These are phyloP conservation scores for Drosophila austrosaltans DNA, from an alignment of 2,888 invertebrate genomes.

Conservation along the genomic window DNA sequence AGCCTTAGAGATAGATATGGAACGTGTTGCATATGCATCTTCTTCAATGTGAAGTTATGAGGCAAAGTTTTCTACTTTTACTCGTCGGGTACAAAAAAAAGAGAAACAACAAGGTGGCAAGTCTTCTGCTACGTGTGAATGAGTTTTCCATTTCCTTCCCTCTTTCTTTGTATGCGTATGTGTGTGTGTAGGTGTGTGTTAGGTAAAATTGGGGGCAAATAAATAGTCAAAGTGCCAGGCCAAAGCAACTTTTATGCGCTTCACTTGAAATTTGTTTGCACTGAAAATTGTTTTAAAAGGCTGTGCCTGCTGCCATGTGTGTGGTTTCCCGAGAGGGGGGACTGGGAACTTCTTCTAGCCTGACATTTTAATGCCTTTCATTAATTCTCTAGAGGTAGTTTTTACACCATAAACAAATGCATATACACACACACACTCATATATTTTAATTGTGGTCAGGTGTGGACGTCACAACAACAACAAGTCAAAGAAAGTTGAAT, in stretches of 20 bases:
- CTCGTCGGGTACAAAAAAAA: constrained; percentile 23
- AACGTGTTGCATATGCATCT: constrained; percentile 79
- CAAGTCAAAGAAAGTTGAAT: not conserved
- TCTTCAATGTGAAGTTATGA: constrained; percentile 77
- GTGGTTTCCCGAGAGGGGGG: constrained; percentile 4
- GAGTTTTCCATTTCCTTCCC: constrained; percentile 41
- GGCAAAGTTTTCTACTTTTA: constrained; percentile 65
- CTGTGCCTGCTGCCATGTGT: constrained; percentile 13
- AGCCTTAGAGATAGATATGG: constrained; percentile 27
- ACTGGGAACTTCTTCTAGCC: not conserved
- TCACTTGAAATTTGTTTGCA: constrained; percentile 52
- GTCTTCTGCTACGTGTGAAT: constrained; percentile 50
- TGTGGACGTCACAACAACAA: not conserved
- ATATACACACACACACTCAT: not conserved
- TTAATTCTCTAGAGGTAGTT: constrained; percentile 44
- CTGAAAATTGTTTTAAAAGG: constrained; percentile 56
- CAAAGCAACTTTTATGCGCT: constrained; percentile 46
- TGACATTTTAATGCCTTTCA: constrained; percentile 23
- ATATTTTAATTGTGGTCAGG: not conserved
- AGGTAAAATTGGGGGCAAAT: constrained; percentile 69
- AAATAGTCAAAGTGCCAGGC: constrained; percentile 51
- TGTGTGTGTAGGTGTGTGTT: constrained; percentile 13
- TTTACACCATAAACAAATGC: not conserved
- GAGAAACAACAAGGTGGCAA: constrained; percentile 13
- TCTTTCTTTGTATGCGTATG: constrained; percentile 21